These are phyloP conservation scores for Thamnophis elegans DNA, from an alignment of 2,797 vertebrate genomes.

Conservation along the genomic window DNA sequence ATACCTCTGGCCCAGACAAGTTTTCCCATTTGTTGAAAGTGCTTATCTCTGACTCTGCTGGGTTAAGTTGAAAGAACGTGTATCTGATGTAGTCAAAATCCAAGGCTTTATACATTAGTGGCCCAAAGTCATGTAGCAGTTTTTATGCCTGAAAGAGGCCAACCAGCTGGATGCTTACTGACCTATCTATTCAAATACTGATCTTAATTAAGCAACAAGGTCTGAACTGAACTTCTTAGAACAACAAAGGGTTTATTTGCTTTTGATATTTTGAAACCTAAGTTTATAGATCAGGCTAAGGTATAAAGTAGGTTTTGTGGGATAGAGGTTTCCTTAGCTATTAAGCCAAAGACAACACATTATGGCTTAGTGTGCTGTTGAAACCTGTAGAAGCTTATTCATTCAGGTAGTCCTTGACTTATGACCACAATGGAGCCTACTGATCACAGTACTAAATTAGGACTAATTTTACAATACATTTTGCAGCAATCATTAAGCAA, in stretches of 20 bases:
- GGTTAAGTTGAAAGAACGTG: background rate
- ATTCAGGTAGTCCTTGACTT: background rate
- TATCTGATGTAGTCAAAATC: background rate
- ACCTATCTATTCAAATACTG: background rate
- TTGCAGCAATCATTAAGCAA: background rate
- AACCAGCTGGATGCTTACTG: background rate
- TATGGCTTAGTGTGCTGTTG: background rate
- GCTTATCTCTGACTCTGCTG: background rate
- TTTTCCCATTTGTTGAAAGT: slow-evolving; percentile 5
- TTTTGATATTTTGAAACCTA: background rate
- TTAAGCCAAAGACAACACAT: background rate
- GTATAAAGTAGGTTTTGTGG: background rate
- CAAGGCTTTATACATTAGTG: background rate
- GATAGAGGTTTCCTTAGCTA: background rate
- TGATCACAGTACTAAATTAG: background rate
- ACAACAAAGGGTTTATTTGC: background rate
- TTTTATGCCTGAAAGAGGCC: background rate
- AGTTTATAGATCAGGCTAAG: background rate
- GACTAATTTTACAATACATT: background rate
- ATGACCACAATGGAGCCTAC: background rate
- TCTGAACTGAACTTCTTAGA: background rate
- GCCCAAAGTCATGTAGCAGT: background rate
- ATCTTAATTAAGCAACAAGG: background rate
- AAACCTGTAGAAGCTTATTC: background rate
- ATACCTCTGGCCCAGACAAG: background rate